Evolutionary conservation across 2,888 invertebrate species (phyloP).

Genomic region (Coecobrya sp.): DNA sequence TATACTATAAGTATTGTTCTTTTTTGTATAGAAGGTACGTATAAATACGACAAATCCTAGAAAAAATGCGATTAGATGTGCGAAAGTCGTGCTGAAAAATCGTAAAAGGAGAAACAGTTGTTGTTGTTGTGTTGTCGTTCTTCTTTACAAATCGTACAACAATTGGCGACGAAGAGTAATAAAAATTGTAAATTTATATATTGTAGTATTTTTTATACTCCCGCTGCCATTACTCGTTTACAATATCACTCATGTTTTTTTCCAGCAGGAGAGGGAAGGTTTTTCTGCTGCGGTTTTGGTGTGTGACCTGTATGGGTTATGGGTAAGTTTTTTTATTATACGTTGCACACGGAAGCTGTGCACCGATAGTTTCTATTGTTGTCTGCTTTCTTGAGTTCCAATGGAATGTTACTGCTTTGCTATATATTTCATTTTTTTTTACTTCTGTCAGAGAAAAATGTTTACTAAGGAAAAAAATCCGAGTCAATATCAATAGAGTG

Average conservation of each 20-base stretch:
- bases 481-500: background rate
- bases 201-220: background rate
- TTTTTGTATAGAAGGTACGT: too few species aligned
- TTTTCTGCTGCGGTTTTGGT: background rate
- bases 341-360: background rate
- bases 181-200: conserved; percentile 56
- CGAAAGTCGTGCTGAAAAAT: conserved; percentile 24
- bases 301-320: background rate
- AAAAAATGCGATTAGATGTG: conserved; percentile 5
- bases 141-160: conserved; percentile 38
- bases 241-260: background rate
- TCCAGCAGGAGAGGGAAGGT: background rate
- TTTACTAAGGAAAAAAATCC: background rate
- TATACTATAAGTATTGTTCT: too few species aligned
- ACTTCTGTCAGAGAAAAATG: background rate
- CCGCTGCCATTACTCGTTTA: background rate
- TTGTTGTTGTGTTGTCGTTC: background rate
- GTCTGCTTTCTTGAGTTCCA: background rate
- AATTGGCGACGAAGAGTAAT: conserved; percentile 49
- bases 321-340: background rate
- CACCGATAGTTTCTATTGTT: background rate
- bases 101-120: conserved; percentile 18
- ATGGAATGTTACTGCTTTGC: background rate
- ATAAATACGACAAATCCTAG: background rate
- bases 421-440: background rate